Evolutionary conservation across 2,888 invertebrate genomes (phyloP), one percentile per base, ranked within the genome.

Genomic region (Tricholauxania praeusta): DNA sequence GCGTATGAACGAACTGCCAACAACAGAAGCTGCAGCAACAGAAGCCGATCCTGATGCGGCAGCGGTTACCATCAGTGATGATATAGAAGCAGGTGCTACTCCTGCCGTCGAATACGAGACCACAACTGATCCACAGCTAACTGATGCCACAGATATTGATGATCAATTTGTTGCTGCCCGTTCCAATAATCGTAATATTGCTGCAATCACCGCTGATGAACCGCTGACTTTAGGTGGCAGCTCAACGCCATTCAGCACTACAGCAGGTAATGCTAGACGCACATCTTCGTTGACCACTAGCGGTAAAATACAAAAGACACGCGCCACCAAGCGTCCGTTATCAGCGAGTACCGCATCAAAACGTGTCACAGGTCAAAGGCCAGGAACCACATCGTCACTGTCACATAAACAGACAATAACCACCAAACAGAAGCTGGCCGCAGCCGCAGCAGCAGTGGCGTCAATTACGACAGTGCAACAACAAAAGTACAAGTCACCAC

Each of bases 141-240:
- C 85, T 8, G 84, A 83, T 75, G 81, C 83, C 72, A 85, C 85
- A 69, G 83, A 85, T 76, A 73, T 80, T 5, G 81, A 83, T 53
- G 86, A 86, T 76, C 83, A 86, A 75, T 85, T 86, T 78, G 86
- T 86, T 52, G 86, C 84, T 2, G 83, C 86, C 12, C 82, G 86
- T 71, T 85, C 86, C 14, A 86, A 86, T 74, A 86, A 83, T 72
- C 85, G 83, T 75, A 82, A 84, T 52, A 82, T 82, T 39, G 84
- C 85, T 1, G 83, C 83, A 2, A 85, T 85, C 5, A 85, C 84
- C 0, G 85, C 85, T 5, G 84, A 84, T 75, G 77, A 80, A 0
- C n/a, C 55, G 12, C 48, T 47, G 14, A 39, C 67, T 14, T 14
- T 15, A 12, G 67, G 51, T 10, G 59, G 68, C 57, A 78, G 75